phyloP scores from a whole-genome alignment of 2,113 vertebrate species.

The Acrocephalus kingi region DNA sequence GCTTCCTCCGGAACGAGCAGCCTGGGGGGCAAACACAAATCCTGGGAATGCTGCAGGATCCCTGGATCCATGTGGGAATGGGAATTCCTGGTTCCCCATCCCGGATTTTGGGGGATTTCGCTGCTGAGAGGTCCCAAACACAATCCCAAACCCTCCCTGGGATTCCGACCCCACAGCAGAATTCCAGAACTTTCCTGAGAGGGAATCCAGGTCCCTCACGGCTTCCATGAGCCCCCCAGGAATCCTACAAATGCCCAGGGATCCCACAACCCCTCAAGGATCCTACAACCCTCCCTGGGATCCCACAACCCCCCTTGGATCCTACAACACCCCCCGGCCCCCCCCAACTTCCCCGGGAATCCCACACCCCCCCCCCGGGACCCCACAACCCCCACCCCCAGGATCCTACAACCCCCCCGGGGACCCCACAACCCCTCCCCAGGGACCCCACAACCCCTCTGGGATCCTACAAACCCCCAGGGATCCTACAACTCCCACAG shows the following conservation, averaged over 20 bases:
- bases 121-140: fast-evolving
- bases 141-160: fast-evolving
- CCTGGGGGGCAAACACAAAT: not conserved
- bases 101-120: fast-evolving
- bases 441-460: too few species aligned
- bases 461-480: too few species aligned
- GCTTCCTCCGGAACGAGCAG: constrained; percentile 1
- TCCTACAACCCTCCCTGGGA: too few species aligned
- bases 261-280: not conserved
- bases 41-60: not conserved
- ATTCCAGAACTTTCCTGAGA: not conserved
- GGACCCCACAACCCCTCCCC: not conserved
- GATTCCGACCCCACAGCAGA: too few species aligned
- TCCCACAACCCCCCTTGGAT: too few species aligned
- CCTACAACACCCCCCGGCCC: too few species aligned
- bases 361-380: too few species aligned
- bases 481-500: too few species aligned
- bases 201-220: not conserved
- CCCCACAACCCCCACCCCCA: too few species aligned
- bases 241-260: too few species aligned
- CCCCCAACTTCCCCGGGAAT: too few species aligned
- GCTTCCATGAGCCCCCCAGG: not conserved
- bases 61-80: fast-evolving
- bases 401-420: too few species aligned
- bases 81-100: fast-evolving